Base-by-base conservation (phyloP, 2,888 invertebrate genomes). In the Drosophila pseudotakahashii region DNA sequence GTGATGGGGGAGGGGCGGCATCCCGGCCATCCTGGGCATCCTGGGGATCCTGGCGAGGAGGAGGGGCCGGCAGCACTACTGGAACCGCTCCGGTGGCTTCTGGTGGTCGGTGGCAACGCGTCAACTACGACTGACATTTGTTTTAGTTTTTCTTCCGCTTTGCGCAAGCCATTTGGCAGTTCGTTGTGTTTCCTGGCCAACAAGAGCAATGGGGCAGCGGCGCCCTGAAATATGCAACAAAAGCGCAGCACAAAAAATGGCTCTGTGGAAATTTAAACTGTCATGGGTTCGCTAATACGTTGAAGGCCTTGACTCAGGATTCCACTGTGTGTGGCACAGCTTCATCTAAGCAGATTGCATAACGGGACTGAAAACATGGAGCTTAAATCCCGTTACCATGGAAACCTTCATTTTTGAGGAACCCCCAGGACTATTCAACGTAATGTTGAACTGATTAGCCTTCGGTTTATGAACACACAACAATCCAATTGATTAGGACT, bases 61-160 rank as follows among this genome's bases (percentile, higher is more conserved):
- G 37, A 0, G 37, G 10, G 19, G 30, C 10, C 10, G 7, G 26
- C 9, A 14, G 36, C 10, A 37, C 10, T 10, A 37, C 10, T 23
- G 52, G 44, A 52, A 64, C 58, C 68, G 39, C 41, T 39, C 64
- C 45, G 34, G 48, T 48, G 47, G 45, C 55, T 45, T 9, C 14
- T 57, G 63, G 45, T 50, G 57, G 37, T 9, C 51, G 77, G 77
- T 78, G 81, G 83, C 87, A 83, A 83, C 83, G 86, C 83, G 83
- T 87, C 87, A 83, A 81, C 80, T 84, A 81, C 87, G 80, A 77
- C 76, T 81, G 87, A 87, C 84, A 85, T 85, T 85, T 85, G 84
- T 85, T 85, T 85, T 85, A 85, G 87, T 85, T 85, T 87, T 87
- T 87, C 84, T 84, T 85, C 87, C 84, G 84, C 87, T 87, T 85